Conservation (phyloP, 2,888 invertebrate species). For the Lacanobia wlatinum region DNA sequence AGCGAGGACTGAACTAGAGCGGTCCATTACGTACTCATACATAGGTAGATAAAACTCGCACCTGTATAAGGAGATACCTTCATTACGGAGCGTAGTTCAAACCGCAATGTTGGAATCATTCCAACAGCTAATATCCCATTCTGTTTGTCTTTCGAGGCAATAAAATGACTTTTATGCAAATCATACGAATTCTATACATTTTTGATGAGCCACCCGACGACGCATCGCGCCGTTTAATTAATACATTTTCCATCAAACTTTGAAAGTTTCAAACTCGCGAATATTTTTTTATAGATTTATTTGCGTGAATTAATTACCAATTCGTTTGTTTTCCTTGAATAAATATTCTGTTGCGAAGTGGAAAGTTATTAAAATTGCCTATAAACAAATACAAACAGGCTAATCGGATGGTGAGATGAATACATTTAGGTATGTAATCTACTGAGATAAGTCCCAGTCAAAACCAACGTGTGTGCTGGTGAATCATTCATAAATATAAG, state of each 20-base stretch:
- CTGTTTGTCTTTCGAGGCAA: constrained; percentile 91
- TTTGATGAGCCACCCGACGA: constrained; percentile 87
- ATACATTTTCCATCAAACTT: constrained; percentile 88
- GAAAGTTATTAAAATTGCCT: constrained; percentile 31
- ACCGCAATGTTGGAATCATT: constrained; percentile 84
- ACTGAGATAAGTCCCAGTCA: background rate
- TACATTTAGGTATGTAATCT: background rate
- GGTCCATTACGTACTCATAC: constrained; percentile 26
- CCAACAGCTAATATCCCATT: constrained; percentile 89
- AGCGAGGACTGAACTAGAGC: constrained; percentile 32
- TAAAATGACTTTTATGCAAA: constrained; percentile 91
- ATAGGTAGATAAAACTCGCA: constrained; percentile 43
- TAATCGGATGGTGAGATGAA: background rate
- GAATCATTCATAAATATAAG: background rate
- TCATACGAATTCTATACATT: constrained; percentile 91
- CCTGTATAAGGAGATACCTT: constrained; percentile 55
- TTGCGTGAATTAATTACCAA: constrained; percentile 54
- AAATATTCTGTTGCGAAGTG: constrained; percentile 31
- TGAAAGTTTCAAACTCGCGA: constrained; percentile 76
- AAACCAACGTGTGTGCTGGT: background rate
- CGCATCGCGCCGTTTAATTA: constrained; percentile 88
- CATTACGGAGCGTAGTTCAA: constrained; percentile 66
- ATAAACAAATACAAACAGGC: constrained; percentile 6
- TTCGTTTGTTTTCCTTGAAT: constrained; percentile 37
- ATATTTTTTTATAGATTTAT: constrained; percentile 73